These are phyloP conservation scores for Hoplias malabaricus DNA, from an alignment of 2,113 vertebrate genomes.

Conservation along the genomic window DNA sequence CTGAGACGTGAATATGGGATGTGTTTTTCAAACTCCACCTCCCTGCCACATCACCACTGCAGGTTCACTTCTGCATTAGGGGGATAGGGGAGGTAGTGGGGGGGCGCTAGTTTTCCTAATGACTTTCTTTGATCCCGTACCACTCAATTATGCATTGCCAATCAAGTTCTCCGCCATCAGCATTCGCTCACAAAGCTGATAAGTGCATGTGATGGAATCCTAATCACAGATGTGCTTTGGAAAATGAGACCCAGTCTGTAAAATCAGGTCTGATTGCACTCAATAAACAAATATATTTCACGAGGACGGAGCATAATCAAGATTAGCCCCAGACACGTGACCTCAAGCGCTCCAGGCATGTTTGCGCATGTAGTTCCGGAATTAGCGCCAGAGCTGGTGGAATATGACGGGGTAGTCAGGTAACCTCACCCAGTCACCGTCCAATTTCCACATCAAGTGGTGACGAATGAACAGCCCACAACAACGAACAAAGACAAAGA, in stretches of 20 bases:
- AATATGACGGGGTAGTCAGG: slow-evolving; percentile 51
- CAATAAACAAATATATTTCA: slow-evolving; percentile 51
- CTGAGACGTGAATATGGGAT: slow-evolving; percentile 29
- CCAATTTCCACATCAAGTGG: slow-evolving; percentile 48
- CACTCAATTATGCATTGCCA: slow-evolving; percentile 37
- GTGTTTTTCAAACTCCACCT: slow-evolving; percentile 15
- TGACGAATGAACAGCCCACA: slow-evolving; percentile 54
- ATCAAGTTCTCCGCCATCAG: slow-evolving; percentile 41
- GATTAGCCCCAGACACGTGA: slow-evolving; percentile 45
- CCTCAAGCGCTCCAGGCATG: slow-evolving; percentile 30
- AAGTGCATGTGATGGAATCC: slow-evolving; percentile 48
- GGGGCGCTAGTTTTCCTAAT: slow-evolving; percentile 30
- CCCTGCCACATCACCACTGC: neutral
- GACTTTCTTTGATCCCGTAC: slow-evolving; percentile 37
- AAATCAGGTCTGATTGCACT: slow-evolving; percentile 65
- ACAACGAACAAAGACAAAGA: slow-evolving; percentile 37
- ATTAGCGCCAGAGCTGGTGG: slow-evolving; percentile 41
- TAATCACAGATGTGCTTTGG: slow-evolving; percentile 60
- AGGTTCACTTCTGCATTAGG: neutral
- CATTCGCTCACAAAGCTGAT: slow-evolving; percentile 43
- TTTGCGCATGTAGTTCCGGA: slow-evolving; percentile 44
- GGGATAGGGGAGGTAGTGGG: neutral
- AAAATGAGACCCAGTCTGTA: slow-evolving; percentile 60
- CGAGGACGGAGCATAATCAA: slow-evolving; percentile 54
- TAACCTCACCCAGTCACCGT: slow-evolving; percentile 41